Percentiles rank a stretch among this genome's conserved stretches.
phyloP scores from a whole-genome alignment of 1,140 invertebrate species.

The Aphidius gifuensis region DNA sequence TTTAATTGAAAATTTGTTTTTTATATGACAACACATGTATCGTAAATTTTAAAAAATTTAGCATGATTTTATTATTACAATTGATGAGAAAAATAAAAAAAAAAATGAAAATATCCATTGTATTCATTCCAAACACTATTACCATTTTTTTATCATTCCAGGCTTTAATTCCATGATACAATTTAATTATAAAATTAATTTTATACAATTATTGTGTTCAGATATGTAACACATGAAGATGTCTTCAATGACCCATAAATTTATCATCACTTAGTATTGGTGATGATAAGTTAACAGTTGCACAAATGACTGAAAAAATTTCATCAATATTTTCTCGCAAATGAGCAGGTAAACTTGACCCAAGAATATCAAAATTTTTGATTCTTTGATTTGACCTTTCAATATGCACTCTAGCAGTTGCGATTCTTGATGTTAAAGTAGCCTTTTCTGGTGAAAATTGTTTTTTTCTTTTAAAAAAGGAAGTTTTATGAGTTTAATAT shows the following conservation, averaged over 20 bases:
- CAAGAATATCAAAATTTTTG: constrained; percentile 8
- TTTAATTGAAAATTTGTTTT: too few relatives aligned
- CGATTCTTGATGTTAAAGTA: background rate
- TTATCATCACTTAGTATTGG: constrained; percentile 15
- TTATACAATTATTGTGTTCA: too few relatives aligned
- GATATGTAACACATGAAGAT: too few relatives aligned
- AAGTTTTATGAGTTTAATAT: background rate
- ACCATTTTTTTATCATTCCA: too few relatives aligned
- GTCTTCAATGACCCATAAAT: background rate
- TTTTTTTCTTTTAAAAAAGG: constrained; percentile 13
- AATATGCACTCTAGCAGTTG: constrained; percentile 2
- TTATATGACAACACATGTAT: too few relatives aligned
- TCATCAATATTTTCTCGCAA: background rate
- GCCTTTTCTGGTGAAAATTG: constrained; percentile 17
- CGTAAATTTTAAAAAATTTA: too few relatives aligned
- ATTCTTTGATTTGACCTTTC: constrained; percentile 10
- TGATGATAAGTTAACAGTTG: constrained; percentile 3
- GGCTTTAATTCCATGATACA: too few relatives aligned
- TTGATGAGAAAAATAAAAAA: too few relatives aligned
- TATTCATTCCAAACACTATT: too few relatives aligned
- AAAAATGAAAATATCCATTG: too few relatives aligned
- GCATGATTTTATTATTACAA: too few relatives aligned
- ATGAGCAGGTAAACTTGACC: constrained; percentile 1
- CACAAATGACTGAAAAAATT: constrained; percentile 12
- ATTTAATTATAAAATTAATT: too few relatives aligned